Evolutionary conservation across 1,140 invertebrate genomes (phyloP), one percentile per base, ranked within the genome.

Genomic region (Megalopta genalis): DNA sequence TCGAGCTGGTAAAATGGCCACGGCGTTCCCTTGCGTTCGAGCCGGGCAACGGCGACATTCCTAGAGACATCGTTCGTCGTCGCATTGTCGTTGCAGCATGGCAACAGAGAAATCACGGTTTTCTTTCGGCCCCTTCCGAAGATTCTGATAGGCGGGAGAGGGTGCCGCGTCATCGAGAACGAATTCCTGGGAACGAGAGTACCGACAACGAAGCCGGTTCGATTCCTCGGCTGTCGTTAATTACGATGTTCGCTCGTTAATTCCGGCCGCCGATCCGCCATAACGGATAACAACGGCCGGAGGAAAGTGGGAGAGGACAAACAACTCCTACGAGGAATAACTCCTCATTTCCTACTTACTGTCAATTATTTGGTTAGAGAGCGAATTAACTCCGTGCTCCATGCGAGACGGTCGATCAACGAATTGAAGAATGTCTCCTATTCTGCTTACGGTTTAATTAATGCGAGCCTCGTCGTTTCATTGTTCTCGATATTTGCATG

Each of bases 321-420:
- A 72, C 76, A 72, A 78, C 76, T 78, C 69, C 76, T 78, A 78
- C 76, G 76, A 78, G 76, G 68, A 78, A 78, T 78, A 78, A 78
- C 76, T 77, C 70, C 76, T 78, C 76, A 78, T 78, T 78, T 78
- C 76, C 76, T 78, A 72, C 76, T 78, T 78, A 78, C 76, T 78
- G 76, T 78, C 76, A 78, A 78, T 78, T 78, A 78, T 78, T 78
- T 71, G 76, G 76, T 78, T 78, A 78, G 76, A 78, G 76, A 78
- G 76, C 76, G 68, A 78, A 78, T 78, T 78, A 78, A 54, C 76
- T 78, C 69, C 59, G 76, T 59, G 76, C 46, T 77, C 39, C 64
- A 68, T 52, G 73, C 73, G 73, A 76, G 76, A 39, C 42, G 68
- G 68, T 72, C 67, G 76, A 78, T 78, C 68, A 72, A 78, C 76